A percentile compares a stretch with the other conserved stretches of the same genome.
These are phyloP conservation scores for Habropoda laboriosa DNA, from an alignment of 1,140 invertebrate species.

Conservation along the genomic window DNA sequence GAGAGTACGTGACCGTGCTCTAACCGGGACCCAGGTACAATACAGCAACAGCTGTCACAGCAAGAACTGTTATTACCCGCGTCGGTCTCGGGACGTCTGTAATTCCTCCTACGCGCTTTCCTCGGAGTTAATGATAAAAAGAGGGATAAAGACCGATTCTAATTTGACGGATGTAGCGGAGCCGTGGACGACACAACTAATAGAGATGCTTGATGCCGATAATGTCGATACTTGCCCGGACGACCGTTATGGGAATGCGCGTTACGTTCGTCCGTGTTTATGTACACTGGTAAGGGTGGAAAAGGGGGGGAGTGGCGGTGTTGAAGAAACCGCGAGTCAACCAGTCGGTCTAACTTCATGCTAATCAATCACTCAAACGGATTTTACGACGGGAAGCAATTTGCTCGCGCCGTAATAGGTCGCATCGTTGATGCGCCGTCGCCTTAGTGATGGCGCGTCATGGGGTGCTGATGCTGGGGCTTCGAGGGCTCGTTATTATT, in stretches of 20 bases:
- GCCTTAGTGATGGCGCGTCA: constrained; percentile 62
- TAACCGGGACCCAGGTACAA: too few species aligned
- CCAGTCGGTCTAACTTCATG: constrained; percentile 55
- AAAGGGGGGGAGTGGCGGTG: neutral
- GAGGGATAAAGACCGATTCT: constrained; percentile 29
- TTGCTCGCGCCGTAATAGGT: constrained; percentile 71
- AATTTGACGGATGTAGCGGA: constrained; percentile 3
- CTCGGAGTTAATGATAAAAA: neutral
- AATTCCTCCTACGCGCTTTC: constrained; percentile 12
- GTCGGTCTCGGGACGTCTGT: neutral
- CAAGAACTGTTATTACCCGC: constrained; percentile 28
- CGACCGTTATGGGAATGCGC: constrained; percentile 38
- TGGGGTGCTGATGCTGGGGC: constrained; percentile 40
- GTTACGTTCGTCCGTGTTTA: neutral
- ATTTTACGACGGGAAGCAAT: constrained; percentile 74
- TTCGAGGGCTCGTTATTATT: constrained; percentile 47
- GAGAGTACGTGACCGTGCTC: neutral
- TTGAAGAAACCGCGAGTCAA: constrained; percentile 49
- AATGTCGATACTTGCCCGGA: constrained; percentile 17
- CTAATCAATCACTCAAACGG: constrained; percentile 74
- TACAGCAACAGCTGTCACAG: neutral
- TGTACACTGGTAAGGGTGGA: neutral
- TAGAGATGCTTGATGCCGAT: constrained; percentile 40
- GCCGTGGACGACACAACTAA: neutral
- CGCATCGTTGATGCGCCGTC: constrained; percentile 61